Evolutionary conservation across 2,888 invertebrate species (phyloP).

Genomic region (Cloeon dipterum): DNA sequence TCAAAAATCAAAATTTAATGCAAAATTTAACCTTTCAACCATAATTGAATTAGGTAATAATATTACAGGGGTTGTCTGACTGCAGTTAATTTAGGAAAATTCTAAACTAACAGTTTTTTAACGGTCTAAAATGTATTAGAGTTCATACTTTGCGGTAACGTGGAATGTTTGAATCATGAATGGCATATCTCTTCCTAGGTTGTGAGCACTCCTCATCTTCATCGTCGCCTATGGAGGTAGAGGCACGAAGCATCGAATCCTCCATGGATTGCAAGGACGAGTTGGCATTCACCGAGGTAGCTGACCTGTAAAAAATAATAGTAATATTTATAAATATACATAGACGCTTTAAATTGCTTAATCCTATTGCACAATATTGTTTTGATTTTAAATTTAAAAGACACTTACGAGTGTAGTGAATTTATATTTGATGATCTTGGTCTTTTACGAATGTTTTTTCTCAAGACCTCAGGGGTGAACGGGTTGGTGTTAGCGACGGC

Average conservation of each 20-base stretch:
- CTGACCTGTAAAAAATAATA: background rate
- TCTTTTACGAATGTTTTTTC: conserved; percentile 44
- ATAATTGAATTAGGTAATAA: no score
- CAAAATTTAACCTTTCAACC: no score
- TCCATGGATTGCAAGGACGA: conserved; percentile 6
- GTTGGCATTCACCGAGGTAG: conserved; percentile 9
- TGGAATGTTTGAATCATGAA: conserved; percentile 62
- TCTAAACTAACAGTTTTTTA: no score
- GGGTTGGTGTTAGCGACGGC: conserved; percentile 38
- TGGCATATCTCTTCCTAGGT: conserved; percentile 48
- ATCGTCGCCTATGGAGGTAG: no score
- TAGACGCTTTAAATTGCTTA: no score
- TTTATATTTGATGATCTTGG: conserved; percentile 26
- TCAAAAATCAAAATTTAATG: no score
- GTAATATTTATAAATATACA: background rate
- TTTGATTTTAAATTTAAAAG: background rate
- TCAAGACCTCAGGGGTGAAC: conserved; percentile 26
- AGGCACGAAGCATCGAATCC: conserved; percentile 12
- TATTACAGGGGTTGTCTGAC: no score
- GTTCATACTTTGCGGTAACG: conserved; percentile 26
- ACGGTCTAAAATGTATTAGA: background rate
- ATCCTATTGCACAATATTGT: background rate
- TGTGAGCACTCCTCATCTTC: conserved; percentile 35
- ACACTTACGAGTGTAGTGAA: background rate
- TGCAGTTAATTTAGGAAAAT: no score